Conservation (phyloP, 2,797 vertebrate species). For the Enteromius paludinosus region DNA sequence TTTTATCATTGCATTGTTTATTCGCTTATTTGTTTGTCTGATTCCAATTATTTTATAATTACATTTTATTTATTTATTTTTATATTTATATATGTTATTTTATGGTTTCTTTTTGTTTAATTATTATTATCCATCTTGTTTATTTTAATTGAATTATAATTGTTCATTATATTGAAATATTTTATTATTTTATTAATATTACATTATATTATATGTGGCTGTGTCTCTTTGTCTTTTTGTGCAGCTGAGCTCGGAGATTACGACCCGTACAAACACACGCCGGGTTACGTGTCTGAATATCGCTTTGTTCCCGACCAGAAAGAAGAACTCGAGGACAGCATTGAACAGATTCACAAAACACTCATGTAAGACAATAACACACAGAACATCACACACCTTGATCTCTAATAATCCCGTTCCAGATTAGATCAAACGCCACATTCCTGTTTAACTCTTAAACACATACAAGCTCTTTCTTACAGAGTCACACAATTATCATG, state of each 20-base stretch:
- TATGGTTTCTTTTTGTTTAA: not conserved
- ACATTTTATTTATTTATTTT: not conserved
- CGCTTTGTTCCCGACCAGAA: conserved; percentile 90
- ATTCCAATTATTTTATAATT: not conserved
- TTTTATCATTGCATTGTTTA: not conserved
- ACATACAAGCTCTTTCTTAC: not conserved
- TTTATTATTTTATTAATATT: too few relatives aligned
- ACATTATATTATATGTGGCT: not conserved
- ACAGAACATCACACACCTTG: conserved; percentile 16
- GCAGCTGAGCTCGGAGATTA: conserved; percentile 89
- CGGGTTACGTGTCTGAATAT: conserved; percentile 86
- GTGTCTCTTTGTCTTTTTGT: not conserved
- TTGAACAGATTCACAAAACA: conserved; percentile 86
- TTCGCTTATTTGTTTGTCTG: not conserved
- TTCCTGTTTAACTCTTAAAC: not conserved
- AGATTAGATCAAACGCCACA: conserved; percentile 18
- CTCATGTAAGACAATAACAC: conserved; percentile 78
- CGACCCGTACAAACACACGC: conserved; percentile 82
- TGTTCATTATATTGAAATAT: not conserved
- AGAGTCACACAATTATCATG: not conserved
- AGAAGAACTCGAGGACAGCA: conserved; percentile 85
- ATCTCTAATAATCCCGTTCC: conserved; percentile 31
- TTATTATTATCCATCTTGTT: not conserved
- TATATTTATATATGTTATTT: not conserved
- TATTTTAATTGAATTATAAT: not conserved